Evolutionary conservation across 1,140 invertebrate species (phyloP).

Genomic region (Sogatella furcifera): DNA sequence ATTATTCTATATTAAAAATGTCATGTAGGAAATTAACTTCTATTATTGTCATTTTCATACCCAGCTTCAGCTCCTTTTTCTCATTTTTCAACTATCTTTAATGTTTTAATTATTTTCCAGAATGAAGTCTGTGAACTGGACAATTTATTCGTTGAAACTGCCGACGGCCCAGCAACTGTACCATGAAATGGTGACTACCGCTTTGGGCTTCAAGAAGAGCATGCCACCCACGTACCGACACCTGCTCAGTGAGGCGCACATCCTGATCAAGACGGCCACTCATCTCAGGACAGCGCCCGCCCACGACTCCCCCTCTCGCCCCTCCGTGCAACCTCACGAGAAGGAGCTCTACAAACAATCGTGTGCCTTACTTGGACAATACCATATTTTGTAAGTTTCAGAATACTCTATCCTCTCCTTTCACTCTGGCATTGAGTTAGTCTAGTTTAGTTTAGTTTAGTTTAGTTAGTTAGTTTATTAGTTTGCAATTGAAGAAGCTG

Average conservation of each 20-base stretch:
- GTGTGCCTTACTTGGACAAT: conserved; percentile 49
- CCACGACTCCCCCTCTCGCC: not conserved
- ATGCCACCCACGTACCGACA: conserved; percentile 46
- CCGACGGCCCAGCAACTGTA: conserved; percentile 48
- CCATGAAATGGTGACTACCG: conserved; percentile 52
- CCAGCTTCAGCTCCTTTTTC: too few relatives aligned
- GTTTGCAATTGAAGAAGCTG: too few relatives aligned
- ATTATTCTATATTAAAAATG: too few relatives aligned
- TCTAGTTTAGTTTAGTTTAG: too few relatives aligned
- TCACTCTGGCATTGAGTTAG: too few relatives aligned
- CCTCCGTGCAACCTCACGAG: conserved; percentile 20
- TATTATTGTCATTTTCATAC: too few relatives aligned
- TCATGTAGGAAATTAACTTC: too few relatives aligned
- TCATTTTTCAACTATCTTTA: not conserved
- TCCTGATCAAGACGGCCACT: conserved; percentile 38
- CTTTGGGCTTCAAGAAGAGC: conserved; percentile 42
- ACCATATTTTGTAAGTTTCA: conserved; percentile 44
- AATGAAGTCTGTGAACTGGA: conserved; percentile 39
- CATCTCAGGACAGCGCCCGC: conserved; percentile 20
- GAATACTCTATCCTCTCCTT: not conserved
- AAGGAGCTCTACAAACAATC: conserved; percentile 44
- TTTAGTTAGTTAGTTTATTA: too few relatives aligned
- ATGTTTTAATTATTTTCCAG: conserved; percentile 19
- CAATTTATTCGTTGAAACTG: conserved; percentile 50
- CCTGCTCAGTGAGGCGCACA: conserved; percentile 52